phyloP scores from a whole-genome alignment of 1,140 invertebrate genomes.

The Aleiodes sp. region DNA sequence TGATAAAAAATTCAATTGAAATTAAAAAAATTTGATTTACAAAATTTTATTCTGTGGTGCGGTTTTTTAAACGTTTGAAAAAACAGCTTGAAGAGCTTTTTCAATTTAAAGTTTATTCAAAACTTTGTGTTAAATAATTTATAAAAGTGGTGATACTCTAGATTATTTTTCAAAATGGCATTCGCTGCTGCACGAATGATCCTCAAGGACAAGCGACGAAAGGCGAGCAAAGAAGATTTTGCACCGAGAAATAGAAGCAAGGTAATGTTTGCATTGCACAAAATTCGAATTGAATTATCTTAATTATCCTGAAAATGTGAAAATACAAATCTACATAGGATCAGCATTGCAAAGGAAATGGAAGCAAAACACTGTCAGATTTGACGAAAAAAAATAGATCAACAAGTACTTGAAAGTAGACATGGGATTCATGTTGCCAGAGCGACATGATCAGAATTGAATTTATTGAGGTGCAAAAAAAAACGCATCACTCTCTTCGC shows the following conservation, averaged over 20 bases:
- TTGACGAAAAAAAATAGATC: background rate
- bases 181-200: conserved; percentile 86
- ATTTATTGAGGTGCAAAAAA: background rate
- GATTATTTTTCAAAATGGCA: conserved; percentile 71
- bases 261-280: conserved; percentile 66
- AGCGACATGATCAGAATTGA: background rate
- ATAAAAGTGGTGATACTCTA: conserved; percentile 18
- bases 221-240: conserved; percentile 82
- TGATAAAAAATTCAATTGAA: conserved; percentile 24
- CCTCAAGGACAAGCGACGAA: conserved; percentile 79
- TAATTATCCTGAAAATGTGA: background rate
- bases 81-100: no score
- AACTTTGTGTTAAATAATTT: background rate
- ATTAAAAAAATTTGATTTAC: conserved; percentile 30
- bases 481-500: background rate
- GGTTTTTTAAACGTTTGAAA: background rate
- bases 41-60: background rate
- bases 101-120: no score
- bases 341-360: background rate
- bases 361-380: background rate
- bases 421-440: background rate
- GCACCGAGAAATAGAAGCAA: conserved; percentile 78
- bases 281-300: background rate
- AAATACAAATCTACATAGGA: background rate
- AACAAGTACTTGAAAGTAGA: background rate